phyloP scores from a whole-genome alignment of 2,888 invertebrate species.

The Chironomus tentans region DNA sequence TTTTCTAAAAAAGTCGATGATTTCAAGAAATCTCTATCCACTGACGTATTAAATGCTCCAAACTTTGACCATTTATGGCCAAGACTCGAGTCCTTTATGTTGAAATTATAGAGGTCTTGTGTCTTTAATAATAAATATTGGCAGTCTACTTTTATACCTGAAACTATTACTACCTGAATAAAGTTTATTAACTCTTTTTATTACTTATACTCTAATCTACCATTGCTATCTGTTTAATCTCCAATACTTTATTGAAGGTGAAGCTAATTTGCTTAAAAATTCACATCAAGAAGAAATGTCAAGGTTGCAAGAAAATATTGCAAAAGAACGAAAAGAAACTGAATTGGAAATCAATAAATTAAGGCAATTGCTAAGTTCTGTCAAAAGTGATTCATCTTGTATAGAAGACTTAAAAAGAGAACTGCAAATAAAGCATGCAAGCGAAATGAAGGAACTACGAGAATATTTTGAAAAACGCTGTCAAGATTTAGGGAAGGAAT shows the following conservation, averaged over 20 bases:
- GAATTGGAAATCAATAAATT: conserved; percentile 44
- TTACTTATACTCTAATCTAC: too few species aligned
- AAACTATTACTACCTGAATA: too few species aligned
- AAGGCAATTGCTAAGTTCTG: conserved; percentile 47
- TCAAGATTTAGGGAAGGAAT: conserved; percentile 69
- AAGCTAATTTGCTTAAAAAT: conserved; percentile 25
- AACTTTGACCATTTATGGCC: conserved; percentile 31
- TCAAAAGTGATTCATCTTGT: conserved; percentile 50
- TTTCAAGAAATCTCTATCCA: conserved; percentile 34
- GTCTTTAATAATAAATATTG: too few species aligned
- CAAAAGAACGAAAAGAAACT: conserved; percentile 49
- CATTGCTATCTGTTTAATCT: too few species aligned
- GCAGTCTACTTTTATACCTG: too few species aligned
- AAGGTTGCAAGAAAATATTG: conserved; percentile 37
- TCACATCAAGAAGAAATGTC: background rate
- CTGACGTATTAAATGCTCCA: background rate
- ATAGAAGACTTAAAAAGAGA: conserved; percentile 50
- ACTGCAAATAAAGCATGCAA: conserved; percentile 55
- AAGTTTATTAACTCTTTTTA: too few species aligned
- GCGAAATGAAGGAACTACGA: conserved; percentile 68
- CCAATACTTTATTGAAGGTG: conserved; percentile 32
- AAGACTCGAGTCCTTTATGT: conserved; percentile 32
- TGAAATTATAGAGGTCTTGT: too few species aligned
- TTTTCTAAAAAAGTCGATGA: conserved; percentile 43
- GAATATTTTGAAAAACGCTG: conserved; percentile 75